Evolutionary conservation across 2,797 vertebrate species (phyloP), one percentile per base, ranked within the genome.

Genomic region (Erethizon dorsatum): DNA sequence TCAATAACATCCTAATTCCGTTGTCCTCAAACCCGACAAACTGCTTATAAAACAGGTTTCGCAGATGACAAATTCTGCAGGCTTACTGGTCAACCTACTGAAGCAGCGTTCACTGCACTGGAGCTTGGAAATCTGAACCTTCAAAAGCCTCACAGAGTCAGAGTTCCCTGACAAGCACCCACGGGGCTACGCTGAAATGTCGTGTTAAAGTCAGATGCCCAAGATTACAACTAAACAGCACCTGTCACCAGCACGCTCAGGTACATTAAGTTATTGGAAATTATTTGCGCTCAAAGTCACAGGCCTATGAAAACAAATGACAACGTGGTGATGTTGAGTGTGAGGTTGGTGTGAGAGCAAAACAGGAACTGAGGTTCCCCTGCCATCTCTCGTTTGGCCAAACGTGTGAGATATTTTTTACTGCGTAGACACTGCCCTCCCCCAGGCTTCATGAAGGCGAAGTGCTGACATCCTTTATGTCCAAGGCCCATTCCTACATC

Each of bases 321-420:
- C 26, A 77, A 0, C 6, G 6, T 7, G 0, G 4, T 13, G 26
- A 67, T 28, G 15, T 6, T n/a, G n/a, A 24, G 18, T 2, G 15
- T 3, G 10, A 54, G 7, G 28, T 9, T 24, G n/a, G 0, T 0
- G 12, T 50, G 11, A 52, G 22, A 10, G 24, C 41, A n/a, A 83
- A 3, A 33, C 26, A 2, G n/a, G 31, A 26, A 33, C 5, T 2
- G 77, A 28, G 59, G 31, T 41, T 5, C 15, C 15, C 5, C 26
- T 6, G 52, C 4, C 22, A 1, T 24, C 1, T 28, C 31, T 15
- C 0, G 14, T 9, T 24, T 20, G 95, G 50, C 71, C 0, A 0
- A 1, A 6, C 22, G 0, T 0, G 0, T 22, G 41, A 0, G 5
- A 6, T 6, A 6, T 28, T 18, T 6, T 83, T 1, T 24, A 22